These are phyloP conservation scores for Pycnomerus fuliginosus DNA, from an alignment of 2,888 invertebrate species.

Conservation along the genomic window DNA sequence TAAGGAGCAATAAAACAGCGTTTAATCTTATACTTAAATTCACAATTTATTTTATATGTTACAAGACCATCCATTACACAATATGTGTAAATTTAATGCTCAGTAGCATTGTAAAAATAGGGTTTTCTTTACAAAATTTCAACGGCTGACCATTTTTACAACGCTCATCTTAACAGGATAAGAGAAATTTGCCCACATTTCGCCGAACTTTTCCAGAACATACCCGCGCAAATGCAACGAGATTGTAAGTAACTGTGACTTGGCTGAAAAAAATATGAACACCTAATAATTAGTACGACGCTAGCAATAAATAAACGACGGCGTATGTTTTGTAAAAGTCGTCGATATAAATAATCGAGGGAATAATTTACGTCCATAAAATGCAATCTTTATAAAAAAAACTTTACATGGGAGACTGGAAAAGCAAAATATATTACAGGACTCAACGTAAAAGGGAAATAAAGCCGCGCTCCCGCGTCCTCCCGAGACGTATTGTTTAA, in stretches of 20 bases:
- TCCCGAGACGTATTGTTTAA: background rate
- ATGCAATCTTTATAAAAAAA: constrained; percentile 24
- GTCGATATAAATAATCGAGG: constrained; percentile 1
- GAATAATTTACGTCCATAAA: constrained; percentile 18
- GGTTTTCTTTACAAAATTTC: constrained; percentile 36
- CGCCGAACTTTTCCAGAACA: constrained; percentile 31
- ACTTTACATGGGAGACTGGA: constrained; percentile 14
- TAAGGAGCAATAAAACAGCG: background rate
- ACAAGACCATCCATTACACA: constrained; percentile 42
- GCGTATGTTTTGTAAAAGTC: constrained; percentile 21
- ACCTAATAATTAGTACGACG: constrained; percentile 5
- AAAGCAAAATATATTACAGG: constrained; percentile 7
- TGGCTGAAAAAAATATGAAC: constrained; percentile 11
- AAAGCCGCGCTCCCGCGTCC: background rate
- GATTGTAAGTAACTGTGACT: constrained; percentile 8
- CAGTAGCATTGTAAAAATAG: constrained; percentile 43
- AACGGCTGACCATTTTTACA: constrained; percentile 39
- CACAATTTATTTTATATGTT: constrained; percentile 36
- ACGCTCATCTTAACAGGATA: constrained; percentile 31
- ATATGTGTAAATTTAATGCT: constrained; percentile 42
- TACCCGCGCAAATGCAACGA: constrained; percentile 24
- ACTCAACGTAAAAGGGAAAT: background rate
- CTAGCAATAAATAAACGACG: constrained; percentile 11
- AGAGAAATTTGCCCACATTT: constrained; percentile 11
- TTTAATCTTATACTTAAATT: constrained; percentile 32